Conservation (phyloP, 2,797 vertebrate genomes). For the Tympanoctomys barrerae region DNA sequence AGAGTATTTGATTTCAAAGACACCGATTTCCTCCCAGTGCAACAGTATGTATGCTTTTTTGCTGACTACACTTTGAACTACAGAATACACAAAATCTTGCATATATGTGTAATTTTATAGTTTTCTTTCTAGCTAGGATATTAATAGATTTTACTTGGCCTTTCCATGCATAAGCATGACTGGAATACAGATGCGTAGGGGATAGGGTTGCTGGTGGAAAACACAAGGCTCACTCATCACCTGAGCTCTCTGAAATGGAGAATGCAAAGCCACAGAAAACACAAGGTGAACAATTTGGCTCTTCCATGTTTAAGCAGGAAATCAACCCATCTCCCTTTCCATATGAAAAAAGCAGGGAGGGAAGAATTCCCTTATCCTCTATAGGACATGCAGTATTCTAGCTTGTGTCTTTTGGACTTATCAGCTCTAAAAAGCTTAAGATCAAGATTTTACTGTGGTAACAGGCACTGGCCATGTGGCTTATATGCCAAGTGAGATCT, state of each 20-base stretch:
- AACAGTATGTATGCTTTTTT: conserved; percentile 82
- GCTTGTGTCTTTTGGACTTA: not conserved
- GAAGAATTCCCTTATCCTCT: not conserved
- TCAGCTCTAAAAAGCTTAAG: conserved; percentile 1
- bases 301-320: not conserved
- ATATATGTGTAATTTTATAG: conserved; percentile 85
- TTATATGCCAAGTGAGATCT: not conserved
- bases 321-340: not conserved
- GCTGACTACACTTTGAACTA: conserved; percentile 85
- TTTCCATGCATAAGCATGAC: conserved; percentile 70
- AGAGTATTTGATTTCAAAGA: conserved; percentile 90
- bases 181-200: conserved; percentile 73
- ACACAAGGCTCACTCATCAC: conserved; percentile 69
- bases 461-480: not conserved
- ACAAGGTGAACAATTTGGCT: conserved; percentile 35
- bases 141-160: conserved; percentile 83
- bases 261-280: conserved; percentile 27
- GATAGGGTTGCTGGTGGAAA: conserved; percentile 70
- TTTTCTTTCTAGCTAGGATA: conserved; percentile 82
- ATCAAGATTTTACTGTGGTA: not conserved
- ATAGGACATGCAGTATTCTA: not conserved
- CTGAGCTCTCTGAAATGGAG: conserved; percentile 62
- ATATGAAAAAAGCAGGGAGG: not conserved
- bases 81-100: conserved; percentile 78
- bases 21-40: conserved; percentile 85